Conservation (phyloP, 2,888 invertebrate genomes). For the Nomada lathburiana region DNA sequence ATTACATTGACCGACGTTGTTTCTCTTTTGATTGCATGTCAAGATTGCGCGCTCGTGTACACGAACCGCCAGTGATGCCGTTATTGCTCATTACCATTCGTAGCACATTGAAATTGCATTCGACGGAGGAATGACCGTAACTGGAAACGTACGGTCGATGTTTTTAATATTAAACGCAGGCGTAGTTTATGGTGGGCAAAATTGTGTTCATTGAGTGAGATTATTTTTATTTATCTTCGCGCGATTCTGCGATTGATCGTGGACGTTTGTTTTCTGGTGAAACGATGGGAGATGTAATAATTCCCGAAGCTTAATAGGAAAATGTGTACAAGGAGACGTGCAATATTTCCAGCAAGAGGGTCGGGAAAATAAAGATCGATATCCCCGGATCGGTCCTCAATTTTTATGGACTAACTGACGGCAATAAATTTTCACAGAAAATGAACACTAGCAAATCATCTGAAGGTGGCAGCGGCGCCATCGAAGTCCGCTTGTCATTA, state of each 20-base stretch:
- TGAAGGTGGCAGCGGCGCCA: constrained; percentile 7
- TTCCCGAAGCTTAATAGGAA: background rate
- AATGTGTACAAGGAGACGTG: background rate
- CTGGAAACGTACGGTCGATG: background rate
- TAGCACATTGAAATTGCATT: constrained; percentile 1
- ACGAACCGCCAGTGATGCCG: background rate
- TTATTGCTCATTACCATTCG: constrained; percentile 18
- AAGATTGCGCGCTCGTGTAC: constrained; percentile 9
- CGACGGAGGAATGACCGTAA: background rate
- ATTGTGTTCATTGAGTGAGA: background rate
- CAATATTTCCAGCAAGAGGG: background rate
- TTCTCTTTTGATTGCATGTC: constrained; percentile 34
- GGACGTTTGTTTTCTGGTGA: background rate
- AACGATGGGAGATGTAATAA: background rate
- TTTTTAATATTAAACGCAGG: background rate
- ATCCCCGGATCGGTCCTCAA: background rate
- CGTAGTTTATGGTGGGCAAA: background rate
- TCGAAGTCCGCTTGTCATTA: constrained; percentile 13
- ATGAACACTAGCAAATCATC: constrained; percentile 8
- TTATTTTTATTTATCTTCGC: too few species aligned
- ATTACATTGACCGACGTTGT: constrained; percentile 32
- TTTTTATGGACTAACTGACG: background rate
- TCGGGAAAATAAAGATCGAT: constrained; percentile 13
- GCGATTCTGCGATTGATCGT: background rate
- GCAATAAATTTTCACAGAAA: constrained; percentile 1